Conservation (phyloP, 2,797 vertebrate species). For the Morus bassanus region DNA sequence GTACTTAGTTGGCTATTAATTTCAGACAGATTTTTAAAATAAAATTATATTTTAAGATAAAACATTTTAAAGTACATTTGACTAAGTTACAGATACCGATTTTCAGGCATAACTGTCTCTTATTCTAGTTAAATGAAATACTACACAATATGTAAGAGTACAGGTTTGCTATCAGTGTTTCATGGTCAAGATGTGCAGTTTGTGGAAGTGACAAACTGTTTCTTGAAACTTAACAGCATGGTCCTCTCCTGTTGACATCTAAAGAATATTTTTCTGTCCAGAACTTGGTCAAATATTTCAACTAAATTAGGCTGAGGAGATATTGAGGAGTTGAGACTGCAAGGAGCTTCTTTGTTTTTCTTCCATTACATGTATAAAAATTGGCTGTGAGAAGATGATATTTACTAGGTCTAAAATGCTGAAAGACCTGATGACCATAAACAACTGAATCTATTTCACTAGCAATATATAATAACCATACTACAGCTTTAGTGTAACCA, state of each 20-base stretch:
- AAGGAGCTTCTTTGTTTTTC: neutral
- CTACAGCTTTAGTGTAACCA: neutral
- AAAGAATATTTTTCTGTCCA: neutral
- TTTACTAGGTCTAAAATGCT: too few relatives aligned
- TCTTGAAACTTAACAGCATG: neutral
- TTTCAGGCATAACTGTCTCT: neutral
- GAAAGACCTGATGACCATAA: neutral
- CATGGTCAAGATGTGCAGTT: rapidly evolving
- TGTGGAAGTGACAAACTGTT: neutral
- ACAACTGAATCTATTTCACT: neutral
- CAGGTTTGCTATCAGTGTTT: neutral
- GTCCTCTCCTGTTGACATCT: neutral
- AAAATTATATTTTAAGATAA: rapidly evolving
- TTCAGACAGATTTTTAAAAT: neutral
- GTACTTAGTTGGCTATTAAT: neutral
- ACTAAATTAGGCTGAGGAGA: neutral
- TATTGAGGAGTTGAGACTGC: neutral
- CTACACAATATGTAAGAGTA: neutral
- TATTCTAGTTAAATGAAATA: neutral
- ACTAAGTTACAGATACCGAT: neutral
- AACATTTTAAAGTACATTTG: neutral
- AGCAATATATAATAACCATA: rapidly evolving
- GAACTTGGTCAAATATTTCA: neutral
- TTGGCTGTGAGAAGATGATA: neutral
- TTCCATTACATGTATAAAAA: rapidly evolving